Percentiles rank a stretch among this genome's conserved stretches.
Evolutionary conservation across 2,113 vertebrate genomes (phyloP).

Genomic region (Hystrix brachyura): DNA sequence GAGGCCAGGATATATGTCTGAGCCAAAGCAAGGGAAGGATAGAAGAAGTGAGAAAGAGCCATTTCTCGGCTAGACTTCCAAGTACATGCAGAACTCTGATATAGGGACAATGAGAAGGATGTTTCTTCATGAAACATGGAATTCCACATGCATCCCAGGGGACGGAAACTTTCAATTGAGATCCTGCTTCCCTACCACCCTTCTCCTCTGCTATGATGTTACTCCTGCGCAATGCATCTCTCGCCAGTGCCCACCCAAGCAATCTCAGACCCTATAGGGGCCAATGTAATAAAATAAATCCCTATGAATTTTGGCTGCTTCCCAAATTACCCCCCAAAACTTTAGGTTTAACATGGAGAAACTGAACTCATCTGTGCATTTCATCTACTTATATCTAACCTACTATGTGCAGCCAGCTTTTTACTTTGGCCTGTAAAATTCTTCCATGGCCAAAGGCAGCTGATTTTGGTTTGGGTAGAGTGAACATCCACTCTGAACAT

Average conservation of each 20-base stretch:
- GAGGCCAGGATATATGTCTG: background rate
- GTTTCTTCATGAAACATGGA: background rate
- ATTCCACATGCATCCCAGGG: background rate
- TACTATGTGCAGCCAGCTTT: background rate
- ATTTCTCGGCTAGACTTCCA: background rate
- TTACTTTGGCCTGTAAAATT: background rate
- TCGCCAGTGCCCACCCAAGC: background rate
- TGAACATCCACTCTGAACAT: background rate
- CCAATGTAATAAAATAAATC: conserved; percentile 50
- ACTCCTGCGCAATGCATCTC: background rate
- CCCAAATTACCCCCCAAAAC: background rate
- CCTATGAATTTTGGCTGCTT: background rate
- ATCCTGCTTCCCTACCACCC: background rate
- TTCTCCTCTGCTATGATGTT: background rate
- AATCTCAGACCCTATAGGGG: background rate
- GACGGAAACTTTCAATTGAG: background rate
- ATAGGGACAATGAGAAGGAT: background rate
- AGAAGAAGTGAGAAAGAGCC: background rate
- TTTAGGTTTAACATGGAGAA: conserved; percentile 29
- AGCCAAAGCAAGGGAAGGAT: background rate
- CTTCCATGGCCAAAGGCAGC: background rate
- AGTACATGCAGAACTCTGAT: background rate
- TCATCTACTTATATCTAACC: background rate
- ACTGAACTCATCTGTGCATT: background rate
- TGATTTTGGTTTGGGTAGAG: conserved; percentile 2